Evolutionary conservation across 2,113 vertebrate genomes (phyloP), one percentile per base, ranked within the genome.

Genomic region (Corythaixoides concolor): DNA sequence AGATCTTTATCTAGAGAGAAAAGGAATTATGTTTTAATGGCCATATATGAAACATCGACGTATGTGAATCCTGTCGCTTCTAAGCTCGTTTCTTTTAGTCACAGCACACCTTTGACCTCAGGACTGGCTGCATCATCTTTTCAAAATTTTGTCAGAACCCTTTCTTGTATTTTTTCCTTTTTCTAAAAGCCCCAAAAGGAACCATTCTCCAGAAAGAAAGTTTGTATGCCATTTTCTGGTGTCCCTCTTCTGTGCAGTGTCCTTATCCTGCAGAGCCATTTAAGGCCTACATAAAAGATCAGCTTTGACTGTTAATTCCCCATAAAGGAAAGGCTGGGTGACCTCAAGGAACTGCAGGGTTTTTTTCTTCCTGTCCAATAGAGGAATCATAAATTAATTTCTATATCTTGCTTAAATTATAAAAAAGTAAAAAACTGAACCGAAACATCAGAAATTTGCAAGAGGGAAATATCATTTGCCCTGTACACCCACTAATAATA

Each of bases 211-310:
- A 56, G 15, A 67, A 73, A 32, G 16, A 22, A 55, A 24, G 28
- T 15, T 3, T 6, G 8, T 4, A 43, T 11, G 21, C 13, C 33
- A 26, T 45, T 47, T 53, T 41, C 45, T 35, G 64, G 22, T 50
- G 58, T 64, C 26, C 28, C 33, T 59, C 45, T 83, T 58, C 70
- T 30, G 43, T 11, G 26, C 33, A 45, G 15, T 7, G 28, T 10
- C n/a, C 22, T 18, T 26, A 0, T 1, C 2, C 15, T 69, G 37
- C 27, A 74, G 50, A 45, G 28, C 15, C 50, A n/a, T 2, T 52
- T 30, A 81, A 60, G 24, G 50, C 26, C 50, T 11, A 5, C 20
- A 26, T 2, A 20, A 39, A 67, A 72, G 37, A 14, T 16, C 39
- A 52, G 8, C 28, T 50, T 80, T 2, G 4, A 43, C 12, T n/a